Evolutionary conservation across 2,113 vertebrate species (phyloP).

Genomic region (Hepsetus odoe): DNA sequence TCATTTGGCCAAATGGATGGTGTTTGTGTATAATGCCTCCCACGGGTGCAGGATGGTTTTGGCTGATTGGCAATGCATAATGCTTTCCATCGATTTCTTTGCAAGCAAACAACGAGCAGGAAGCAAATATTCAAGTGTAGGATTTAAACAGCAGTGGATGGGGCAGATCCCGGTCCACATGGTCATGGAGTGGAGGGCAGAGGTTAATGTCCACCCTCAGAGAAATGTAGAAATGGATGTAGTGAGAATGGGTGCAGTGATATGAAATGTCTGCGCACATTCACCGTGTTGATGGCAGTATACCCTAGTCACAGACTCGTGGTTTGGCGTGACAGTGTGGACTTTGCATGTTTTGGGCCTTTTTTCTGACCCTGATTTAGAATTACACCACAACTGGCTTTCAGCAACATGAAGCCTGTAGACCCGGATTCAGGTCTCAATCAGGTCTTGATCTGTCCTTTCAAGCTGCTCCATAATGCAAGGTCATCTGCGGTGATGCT

Average conservation of each 20-base stretch:
- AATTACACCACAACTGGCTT: not conserved
- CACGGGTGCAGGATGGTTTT: slow-evolving; percentile 46
- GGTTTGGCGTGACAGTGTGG: slow-evolving; percentile 30
- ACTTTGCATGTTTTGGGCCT: not conserved
- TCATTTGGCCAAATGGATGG: slow-evolving; percentile 74
- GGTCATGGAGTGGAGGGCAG: not conserved
- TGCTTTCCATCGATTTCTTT: slow-evolving; percentile 66
- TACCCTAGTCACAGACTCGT: slow-evolving; percentile 7
- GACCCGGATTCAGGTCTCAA: too few relatives aligned
- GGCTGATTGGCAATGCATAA: slow-evolving; percentile 58
- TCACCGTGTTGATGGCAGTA: slow-evolving; percentile 23
- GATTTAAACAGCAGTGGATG: not conserved
- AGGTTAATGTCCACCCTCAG: not conserved
- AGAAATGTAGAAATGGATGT: not conserved
- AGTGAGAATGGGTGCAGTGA: not conserved
- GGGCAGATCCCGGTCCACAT: not conserved
- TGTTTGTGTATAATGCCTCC: slow-evolving; percentile 61
- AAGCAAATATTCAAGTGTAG: not conserved
- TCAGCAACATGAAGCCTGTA: not conserved
- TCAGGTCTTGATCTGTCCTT: not conserved
- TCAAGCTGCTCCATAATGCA: slow-evolving; percentile 69
- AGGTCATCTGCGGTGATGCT: slow-evolving; percentile 69
- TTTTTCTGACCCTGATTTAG: not conserved
- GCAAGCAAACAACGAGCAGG: slow-evolving; percentile 55
- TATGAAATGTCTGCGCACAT: slow-evolving; percentile 34